Evolutionary conservation across 2,888 invertebrate genomes (phyloP).

Genomic region (Cryptocheilus praepositus): DNA sequence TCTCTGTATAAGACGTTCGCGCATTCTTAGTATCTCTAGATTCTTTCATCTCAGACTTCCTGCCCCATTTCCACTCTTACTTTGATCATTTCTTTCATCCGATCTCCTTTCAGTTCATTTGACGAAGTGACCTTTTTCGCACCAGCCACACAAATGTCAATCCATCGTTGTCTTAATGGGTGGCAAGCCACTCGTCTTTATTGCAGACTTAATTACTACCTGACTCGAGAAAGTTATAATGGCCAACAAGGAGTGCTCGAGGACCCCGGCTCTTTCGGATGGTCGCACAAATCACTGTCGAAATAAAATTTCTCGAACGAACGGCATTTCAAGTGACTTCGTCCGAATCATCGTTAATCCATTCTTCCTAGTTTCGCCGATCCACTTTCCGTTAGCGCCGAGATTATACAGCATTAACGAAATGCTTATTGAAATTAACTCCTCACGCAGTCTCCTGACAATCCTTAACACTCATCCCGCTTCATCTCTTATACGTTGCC

Average conservation of each 20-base stretch:
- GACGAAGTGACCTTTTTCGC: constrained; percentile 68
- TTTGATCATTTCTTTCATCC: constrained; percentile 73
- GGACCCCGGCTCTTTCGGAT: constrained; percentile 42
- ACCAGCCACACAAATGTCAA: constrained; percentile 70
- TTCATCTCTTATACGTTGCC: too few relatives aligned
- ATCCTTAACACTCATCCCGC: too few relatives aligned
- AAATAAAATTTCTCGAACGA: constrained; percentile 53
- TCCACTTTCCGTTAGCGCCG: too few relatives aligned
- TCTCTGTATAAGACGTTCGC: constrained; percentile 4
- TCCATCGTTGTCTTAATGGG: constrained; percentile 71
- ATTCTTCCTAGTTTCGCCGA: not conserved
- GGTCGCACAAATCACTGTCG: constrained; percentile 55
- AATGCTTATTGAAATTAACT: too few relatives aligned
- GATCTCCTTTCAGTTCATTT: constrained; percentile 72
- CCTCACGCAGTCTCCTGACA: too few relatives aligned
- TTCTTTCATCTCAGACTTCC: constrained; percentile 5
- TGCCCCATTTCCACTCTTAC: constrained; percentile 36
- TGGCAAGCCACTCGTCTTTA: constrained; percentile 72
- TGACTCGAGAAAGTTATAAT: constrained; percentile 74
- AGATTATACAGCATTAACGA: too few relatives aligned
- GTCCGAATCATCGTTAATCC: constrained; percentile 24
- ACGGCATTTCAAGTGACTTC: constrained; percentile 46
- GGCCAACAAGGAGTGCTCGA: constrained; percentile 67
- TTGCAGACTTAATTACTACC: constrained; percentile 74
- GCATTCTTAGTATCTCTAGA: not conserved